Conservation (phyloP, 2,888 invertebrate species). For the Deroplatys truncata region DNA sequence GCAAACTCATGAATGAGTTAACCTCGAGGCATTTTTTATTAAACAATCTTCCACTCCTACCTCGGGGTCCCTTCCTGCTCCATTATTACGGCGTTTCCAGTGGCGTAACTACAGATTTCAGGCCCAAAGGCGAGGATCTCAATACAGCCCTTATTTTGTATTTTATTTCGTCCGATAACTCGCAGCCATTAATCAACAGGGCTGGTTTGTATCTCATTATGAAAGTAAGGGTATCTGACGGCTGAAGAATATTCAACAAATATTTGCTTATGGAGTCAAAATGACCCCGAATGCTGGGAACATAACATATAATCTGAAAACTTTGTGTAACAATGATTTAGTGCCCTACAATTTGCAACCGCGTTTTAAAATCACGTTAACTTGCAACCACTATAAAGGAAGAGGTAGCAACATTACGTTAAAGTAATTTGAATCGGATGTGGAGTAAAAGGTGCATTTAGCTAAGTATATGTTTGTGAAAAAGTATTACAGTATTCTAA, state of each 20-base stretch:
- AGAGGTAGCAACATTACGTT: too few species aligned
- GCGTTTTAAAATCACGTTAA: background rate
- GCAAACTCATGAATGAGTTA: conserved; percentile 2
- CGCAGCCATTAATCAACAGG: background rate
- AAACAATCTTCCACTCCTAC: background rate
- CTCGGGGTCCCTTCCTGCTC: background rate
- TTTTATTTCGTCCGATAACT: background rate
- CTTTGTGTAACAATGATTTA: background rate
- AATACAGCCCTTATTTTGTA: background rate
- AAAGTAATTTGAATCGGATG: too few species aligned
- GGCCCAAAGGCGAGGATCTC: background rate
- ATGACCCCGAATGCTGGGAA: background rate
- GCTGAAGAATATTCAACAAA: background rate
- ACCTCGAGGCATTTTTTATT: background rate
- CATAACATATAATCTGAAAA: background rate
- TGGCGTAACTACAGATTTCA: background rate
- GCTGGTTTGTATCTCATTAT: background rate
- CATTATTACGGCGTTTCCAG: background rate
- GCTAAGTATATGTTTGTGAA: too few species aligned
- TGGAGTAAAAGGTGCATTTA: too few species aligned
- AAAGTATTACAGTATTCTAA: too few species aligned
- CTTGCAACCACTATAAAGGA: too few species aligned
- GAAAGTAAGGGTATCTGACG: background rate
- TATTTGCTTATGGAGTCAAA: background rate
- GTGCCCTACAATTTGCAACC: background rate